phyloP scores from a whole-genome alignment of 1,140 invertebrate genomes.

The Sinella curviseta region DNA sequence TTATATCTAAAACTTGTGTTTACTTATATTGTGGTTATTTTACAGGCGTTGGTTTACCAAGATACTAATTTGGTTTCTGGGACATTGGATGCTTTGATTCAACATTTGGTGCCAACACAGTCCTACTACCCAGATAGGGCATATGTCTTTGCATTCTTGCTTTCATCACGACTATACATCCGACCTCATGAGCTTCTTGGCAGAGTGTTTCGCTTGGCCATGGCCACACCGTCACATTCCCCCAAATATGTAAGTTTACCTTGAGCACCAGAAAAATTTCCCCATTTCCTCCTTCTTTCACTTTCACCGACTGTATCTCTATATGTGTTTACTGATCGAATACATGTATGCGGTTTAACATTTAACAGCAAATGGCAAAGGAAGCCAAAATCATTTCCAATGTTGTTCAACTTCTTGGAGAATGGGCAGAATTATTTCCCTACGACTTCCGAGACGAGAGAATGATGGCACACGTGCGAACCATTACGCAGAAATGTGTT shows the following conservation, averaged over 20 bases:
- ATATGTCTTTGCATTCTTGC: conserved; percentile 89
- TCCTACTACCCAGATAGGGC: conserved; percentile 84
- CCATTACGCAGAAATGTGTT: conserved; percentile 57
- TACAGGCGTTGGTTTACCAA: conserved; percentile 75
- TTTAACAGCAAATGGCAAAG: background rate
- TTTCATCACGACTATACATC: conserved; percentile 90
- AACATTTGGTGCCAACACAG: conserved; percentile 86
- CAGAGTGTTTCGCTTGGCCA: conserved; percentile 63
- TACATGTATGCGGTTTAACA: background rate
- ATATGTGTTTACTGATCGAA: background rate
- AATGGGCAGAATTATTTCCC: conserved; percentile 61
- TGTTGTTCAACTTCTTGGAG: conserved; percentile 56
- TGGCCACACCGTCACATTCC: conserved; percentile 43
- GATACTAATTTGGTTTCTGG: conserved; percentile 81
- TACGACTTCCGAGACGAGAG: conserved; percentile 66
- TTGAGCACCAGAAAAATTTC: too few species aligned
- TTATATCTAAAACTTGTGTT: too few species aligned
- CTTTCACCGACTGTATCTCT: background rate
- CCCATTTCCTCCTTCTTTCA: background rate
- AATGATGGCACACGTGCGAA: conserved; percentile 63
- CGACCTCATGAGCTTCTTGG: conserved; percentile 87
- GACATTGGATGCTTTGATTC: conserved; percentile 79
- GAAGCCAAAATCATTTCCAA: conserved; percentile 60
- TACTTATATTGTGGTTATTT: conserved; percentile 6
- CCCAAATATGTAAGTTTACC: conserved; percentile 43